A percentile compares a stretch with the other conserved stretches of the same genome.
Conservation (phyloP, 2,888 invertebrate species). For the Colostygia pectinataria region DNA sequence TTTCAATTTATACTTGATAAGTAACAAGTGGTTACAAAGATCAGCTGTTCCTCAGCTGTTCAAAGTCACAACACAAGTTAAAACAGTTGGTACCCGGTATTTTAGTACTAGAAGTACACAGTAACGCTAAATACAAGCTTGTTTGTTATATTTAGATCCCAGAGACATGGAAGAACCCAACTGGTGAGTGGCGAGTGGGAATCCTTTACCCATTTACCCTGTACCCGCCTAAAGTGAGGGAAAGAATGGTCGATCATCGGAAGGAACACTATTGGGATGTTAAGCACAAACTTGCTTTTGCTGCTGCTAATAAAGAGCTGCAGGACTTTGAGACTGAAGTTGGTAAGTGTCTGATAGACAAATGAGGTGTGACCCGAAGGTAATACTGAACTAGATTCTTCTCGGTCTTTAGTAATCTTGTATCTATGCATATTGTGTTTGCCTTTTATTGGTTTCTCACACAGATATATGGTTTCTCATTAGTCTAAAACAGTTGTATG, state of each 20-base stretch:
- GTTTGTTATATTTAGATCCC: conserved; percentile 86
- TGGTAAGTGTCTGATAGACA: conserved; percentile 52
- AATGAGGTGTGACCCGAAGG: too few relatives aligned
- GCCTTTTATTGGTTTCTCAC: too few relatives aligned
- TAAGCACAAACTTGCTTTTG: conserved; percentile 89
- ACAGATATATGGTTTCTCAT: too few relatives aligned
- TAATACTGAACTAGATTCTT: too few relatives aligned
- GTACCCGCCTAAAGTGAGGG: conserved; percentile 92
- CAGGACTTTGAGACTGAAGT: conserved; percentile 89
- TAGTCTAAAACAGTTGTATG: too few relatives aligned
- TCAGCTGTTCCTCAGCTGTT: conserved; percentile 5
- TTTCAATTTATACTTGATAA: conserved; percentile 4
- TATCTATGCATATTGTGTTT: too few relatives aligned
- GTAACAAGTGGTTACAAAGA: conserved; percentile 10
- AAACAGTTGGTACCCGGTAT: too few relatives aligned
- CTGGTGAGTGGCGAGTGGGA: conserved; percentile 93
- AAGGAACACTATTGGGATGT: conserved; percentile 94
- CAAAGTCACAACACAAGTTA: too few relatives aligned
- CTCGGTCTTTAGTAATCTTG: too few relatives aligned
- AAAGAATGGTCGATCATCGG: conserved; percentile 90
- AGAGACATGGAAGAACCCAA: conserved; percentile 90
- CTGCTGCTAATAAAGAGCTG: conserved; percentile 89
- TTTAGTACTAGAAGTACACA: too few relatives aligned
- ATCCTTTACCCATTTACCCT: conserved; percentile 92
- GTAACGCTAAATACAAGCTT: too few relatives aligned